Conservation (phyloP, 2,113 vertebrate species). For the Chinchilla lanigera region DNA sequence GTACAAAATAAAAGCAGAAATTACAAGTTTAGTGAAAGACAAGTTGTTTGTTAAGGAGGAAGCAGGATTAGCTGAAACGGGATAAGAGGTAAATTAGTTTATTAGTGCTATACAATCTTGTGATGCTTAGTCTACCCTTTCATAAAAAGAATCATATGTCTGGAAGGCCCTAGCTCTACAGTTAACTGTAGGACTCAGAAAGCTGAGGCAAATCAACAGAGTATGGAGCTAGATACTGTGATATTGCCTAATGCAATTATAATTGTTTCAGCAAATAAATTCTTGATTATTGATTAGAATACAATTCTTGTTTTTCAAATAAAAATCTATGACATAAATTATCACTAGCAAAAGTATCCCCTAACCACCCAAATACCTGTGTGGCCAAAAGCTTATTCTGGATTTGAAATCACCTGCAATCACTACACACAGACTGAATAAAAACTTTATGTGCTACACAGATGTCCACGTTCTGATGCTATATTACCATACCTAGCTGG, state of each 20-base stretch:
- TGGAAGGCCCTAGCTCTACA: background rate
- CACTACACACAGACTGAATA: background rate
- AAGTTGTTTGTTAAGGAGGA: slow-evolving; percentile 10
- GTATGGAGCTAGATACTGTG: background rate
- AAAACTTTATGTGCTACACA: background rate
- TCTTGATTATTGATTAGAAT: slow-evolving; percentile 38
- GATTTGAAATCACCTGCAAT: slow-evolving; percentile 18
- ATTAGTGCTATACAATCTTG: background rate
- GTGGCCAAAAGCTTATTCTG: slow-evolving; percentile 13
- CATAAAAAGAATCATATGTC: background rate
- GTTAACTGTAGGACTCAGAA: background rate
- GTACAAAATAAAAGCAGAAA: background rate
- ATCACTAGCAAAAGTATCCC: background rate
- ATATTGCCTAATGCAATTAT: slow-evolving; percentile 24
- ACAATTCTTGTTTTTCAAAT: slow-evolving; percentile 5
- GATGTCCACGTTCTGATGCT: background rate
- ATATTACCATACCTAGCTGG: slow-evolving; percentile 90
- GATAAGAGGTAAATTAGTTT: background rate
- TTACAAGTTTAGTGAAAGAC: background rate
- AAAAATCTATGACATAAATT: slow-evolving; percentile 38
- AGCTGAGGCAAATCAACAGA: background rate
- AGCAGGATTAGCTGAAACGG: background rate
- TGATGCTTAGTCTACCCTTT: background rate
- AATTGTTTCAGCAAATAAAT: background rate
- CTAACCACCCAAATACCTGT: background rate